A percentile compares a stretch with the other conserved stretches of the same genome.
phyloP scores from a whole-genome alignment of 2,113 vertebrate genomes.

The Cavia aperea region DNA sequence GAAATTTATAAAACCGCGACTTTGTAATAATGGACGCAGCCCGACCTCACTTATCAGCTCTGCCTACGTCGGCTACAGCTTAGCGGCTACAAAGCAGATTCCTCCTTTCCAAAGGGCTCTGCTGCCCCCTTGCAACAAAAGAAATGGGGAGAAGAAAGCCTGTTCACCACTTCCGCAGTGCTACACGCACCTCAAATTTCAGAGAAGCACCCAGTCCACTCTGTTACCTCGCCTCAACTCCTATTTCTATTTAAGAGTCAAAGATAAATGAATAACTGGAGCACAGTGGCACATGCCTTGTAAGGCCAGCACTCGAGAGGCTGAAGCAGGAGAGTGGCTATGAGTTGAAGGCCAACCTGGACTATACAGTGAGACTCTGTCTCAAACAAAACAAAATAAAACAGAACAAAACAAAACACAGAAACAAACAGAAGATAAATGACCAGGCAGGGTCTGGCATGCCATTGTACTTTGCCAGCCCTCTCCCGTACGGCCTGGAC shows the following conservation, averaged over 20 bases:
- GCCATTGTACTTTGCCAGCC: not conserved
- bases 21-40: not conserved
- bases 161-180: not conserved
- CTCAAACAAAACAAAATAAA: no score
- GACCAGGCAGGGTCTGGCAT: not conserved
- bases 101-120: not conserved
- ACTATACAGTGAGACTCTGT: not conserved
- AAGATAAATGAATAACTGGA: not conserved
- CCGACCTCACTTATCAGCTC: not conserved
- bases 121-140: not conserved
- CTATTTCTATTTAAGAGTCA: not conserved
- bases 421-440: not conserved
- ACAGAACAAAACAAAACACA: not conserved
- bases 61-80: not conserved
- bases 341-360: not conserved
- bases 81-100: not conserved
- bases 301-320: not conserved
- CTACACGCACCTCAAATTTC: not conserved
- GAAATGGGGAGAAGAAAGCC: not conserved
- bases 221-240: not conserved
- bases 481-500: not conserved
- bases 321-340: not conserved
- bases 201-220: not conserved
- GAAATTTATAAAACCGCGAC: not conserved
- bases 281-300: not conserved